Evolutionary conservation across 2,888 invertebrate species (phyloP), one percentile per base, ranked within the genome.

Genomic region (Idaea biselata): DNA sequence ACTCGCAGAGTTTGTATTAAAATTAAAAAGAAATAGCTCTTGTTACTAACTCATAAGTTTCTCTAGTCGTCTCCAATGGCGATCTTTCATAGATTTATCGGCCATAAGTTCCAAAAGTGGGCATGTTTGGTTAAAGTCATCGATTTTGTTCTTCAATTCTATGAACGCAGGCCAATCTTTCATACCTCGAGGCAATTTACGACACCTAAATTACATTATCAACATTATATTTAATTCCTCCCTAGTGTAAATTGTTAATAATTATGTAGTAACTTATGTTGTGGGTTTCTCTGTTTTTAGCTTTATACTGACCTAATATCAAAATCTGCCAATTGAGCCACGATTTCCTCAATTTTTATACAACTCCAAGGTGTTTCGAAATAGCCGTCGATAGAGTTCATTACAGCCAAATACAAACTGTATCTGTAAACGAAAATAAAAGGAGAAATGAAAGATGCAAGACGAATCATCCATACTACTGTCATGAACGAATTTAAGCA

Each of bases 41-140:
- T 58, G 61, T 54, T 58, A 75, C 77, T 76, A 60, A 91, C 92
- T 81, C 80, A 94, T 87, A 14, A 94, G 77, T 2, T 85, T 82
- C 69, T 94, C 94, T 16, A 94, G 74, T 71, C 94, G 85, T 61
- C 91, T 93, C 97, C 97, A 97, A 81, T 97, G 97, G 5, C 97
- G 93, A 6, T 95, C 95, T 79, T 96, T 96, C 96, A 97, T 96
- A 1, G 96, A 95, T 79, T 97, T 97, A 77, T 97, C 96, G 4
- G 97, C 96, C 97, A 98, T 97, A 70, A 97, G 77, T 81, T 97
- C 97, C 32, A 98, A 84, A 44, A 98, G 81, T 0, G 97, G 97
- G 79, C 97, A 97, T 8, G 96, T 96, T 83, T 97, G 96, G 79
- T 96, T 97, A 82, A 98, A 98, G 79, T 98, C 97, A 73, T 98